Percentiles rank a stretch among this genome's conserved stretches.
Evolutionary conservation across 2,888 invertebrate species (phyloP).

Genomic region (Ennomos erosarius): DNA sequence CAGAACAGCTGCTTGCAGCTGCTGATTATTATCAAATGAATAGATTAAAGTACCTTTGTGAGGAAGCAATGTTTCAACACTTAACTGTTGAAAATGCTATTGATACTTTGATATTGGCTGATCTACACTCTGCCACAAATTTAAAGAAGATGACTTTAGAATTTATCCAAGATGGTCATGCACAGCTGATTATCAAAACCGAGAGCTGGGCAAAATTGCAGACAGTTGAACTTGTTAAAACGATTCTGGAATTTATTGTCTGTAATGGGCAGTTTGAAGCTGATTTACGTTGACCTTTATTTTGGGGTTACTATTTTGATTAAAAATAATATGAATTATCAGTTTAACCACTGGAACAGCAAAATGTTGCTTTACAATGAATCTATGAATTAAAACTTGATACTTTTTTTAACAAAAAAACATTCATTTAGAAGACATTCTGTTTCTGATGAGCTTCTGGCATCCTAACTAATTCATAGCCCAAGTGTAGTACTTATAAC

Average conservation of each 20-base stretch:
- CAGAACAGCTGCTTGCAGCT: slow-evolving; percentile 74
- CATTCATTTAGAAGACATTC: no score
- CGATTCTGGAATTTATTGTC: slow-evolving; percentile 76
- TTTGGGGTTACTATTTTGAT: no score
- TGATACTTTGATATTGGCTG: slow-evolving; percentile 73
- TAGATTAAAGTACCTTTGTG: slow-evolving; percentile 72
- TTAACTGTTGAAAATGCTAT: slow-evolving; percentile 78
- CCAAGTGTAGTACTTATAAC: no score
- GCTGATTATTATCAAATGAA: slow-evolving; percentile 77
- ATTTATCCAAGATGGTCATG: slow-evolving; percentile 78
- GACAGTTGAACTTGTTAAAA: slow-evolving; percentile 73
- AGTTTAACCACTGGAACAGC: no score
- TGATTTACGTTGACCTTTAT: slow-evolving; percentile 33
- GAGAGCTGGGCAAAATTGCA: slow-evolving; percentile 74
- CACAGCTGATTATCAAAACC: slow-evolving; percentile 72
- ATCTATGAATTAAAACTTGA: no score
- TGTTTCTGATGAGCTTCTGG: no score
- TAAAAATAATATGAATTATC: no score
- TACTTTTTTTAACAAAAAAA: no score
- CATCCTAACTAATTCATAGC: no score
- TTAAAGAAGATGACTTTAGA: slow-evolving; percentile 71
- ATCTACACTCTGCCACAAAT: slow-evolving; percentile 71
- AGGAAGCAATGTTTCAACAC: slow-evolving; percentile 74
- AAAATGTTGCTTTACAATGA: no score
- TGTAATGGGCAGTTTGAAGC: slow-evolving; percentile 67